These are phyloP conservation scores for Brachionus calyciflorus DNA, from an alignment of 1,140 invertebrate genomes.

Conservation along the genomic window DNA sequence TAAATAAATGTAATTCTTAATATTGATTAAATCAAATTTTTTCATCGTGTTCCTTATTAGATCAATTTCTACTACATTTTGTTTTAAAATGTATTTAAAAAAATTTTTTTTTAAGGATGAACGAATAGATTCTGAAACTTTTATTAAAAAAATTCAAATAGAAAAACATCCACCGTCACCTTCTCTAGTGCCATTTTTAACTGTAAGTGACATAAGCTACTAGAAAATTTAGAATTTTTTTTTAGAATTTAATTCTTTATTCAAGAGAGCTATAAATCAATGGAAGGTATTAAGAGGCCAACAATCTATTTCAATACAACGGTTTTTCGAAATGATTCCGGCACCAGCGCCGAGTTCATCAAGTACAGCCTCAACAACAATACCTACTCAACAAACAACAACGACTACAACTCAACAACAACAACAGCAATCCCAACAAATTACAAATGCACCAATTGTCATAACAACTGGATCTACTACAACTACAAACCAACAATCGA, in stretches of 20 bases:
- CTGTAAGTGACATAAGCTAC: constrained; percentile 26
- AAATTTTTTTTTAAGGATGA: too few species aligned
- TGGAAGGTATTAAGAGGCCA: constrained; percentile 7
- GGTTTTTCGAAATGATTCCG: constrained; percentile 32
- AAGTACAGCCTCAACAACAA: background rate
- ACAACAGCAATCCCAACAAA: background rate
- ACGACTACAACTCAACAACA: background rate
- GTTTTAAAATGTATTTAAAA: too few species aligned
- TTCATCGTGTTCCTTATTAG: too few species aligned
- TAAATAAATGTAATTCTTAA: too few species aligned
- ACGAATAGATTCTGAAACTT: constrained; percentile 38
- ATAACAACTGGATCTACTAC: background rate
- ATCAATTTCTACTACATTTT: too few species aligned
- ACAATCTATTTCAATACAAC: background rate
- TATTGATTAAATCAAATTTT: too few species aligned
- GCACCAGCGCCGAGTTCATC: background rate
- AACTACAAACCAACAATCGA: background rate
- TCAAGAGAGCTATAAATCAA: constrained; percentile 28
- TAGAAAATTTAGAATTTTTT: background rate
- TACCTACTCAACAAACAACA: background rate
- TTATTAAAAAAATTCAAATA: constrained; percentile 43
- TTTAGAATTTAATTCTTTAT: background rate
- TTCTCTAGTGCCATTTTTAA: constrained; percentile 31
- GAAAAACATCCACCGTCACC: constrained; percentile 46
- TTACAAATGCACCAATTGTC: background rate